phyloP scores from a whole-genome alignment of 2,888 invertebrate genomes.

The Drosophila rubida region DNA sequence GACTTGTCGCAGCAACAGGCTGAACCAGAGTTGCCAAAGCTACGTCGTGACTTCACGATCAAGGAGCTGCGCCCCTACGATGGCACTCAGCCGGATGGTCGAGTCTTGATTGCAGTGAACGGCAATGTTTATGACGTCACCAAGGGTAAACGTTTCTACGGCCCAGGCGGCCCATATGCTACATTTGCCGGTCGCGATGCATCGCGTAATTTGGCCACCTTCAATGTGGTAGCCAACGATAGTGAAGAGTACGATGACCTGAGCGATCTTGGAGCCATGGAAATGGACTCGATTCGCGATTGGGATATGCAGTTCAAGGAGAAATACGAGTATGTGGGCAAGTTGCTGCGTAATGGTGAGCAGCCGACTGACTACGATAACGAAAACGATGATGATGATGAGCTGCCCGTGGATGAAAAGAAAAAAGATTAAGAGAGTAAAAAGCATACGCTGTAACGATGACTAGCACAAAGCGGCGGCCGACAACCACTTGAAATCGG shows the following conservation, averaged over 20 bases:
- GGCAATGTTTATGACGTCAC: constrained; percentile 98
- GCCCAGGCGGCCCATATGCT: constrained; percentile 97
- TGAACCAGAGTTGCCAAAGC: constrained; percentile 90
- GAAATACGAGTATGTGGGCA: constrained; percentile 96
- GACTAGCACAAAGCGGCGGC: constrained; percentile 39
- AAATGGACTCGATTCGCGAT: constrained; percentile 97
- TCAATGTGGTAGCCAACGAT: constrained; percentile 92
- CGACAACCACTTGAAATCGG: neutral
- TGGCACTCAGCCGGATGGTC: constrained; percentile 93
- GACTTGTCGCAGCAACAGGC: constrained; percentile 40
- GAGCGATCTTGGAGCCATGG: constrained; percentile 95
- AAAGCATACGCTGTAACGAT: constrained; percentile 35
- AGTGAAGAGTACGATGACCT: constrained; percentile 97
- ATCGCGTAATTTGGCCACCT: constrained; percentile 96
- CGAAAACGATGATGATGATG: constrained; percentile 87
- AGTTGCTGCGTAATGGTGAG: constrained; percentile 95
- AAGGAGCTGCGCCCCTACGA: constrained; percentile 94
- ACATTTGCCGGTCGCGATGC: constrained; percentile 98
- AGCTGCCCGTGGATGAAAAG: constrained; percentile 38
- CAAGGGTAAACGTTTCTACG: constrained; percentile 95
- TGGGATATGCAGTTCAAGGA: constrained; percentile 99
- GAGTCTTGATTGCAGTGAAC: constrained; percentile 96
- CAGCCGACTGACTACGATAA: constrained; percentile 95
- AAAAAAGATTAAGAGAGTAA: constrained; percentile 36
- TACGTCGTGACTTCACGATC: constrained; percentile 95